Conservation (phyloP, 2,113 vertebrate genomes). For the Nicator chloris region DNA sequence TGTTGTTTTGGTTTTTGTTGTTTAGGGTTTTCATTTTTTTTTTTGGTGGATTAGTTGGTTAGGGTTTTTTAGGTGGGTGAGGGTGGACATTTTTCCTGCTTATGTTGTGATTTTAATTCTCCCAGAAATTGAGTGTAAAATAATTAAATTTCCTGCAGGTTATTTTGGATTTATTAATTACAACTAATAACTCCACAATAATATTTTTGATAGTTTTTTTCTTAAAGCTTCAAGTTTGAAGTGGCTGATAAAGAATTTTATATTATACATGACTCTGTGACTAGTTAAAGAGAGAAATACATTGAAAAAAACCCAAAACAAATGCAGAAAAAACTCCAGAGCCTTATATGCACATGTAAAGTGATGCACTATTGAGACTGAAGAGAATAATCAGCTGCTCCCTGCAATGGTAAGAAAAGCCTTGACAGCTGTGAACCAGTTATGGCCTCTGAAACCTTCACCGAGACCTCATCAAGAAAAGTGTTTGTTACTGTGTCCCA, state of each 20-base stretch:
- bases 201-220: not conserved
- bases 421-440: conserved; percentile 51
- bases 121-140: not conserved
- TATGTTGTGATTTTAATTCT: not conserved
- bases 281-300: not conserved
- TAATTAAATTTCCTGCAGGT: not conserved
- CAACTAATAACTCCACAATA: not conserved
- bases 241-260: not conserved
- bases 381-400: conserved; percentile 50
- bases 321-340: not conserved
- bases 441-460: conserved; percentile 30
- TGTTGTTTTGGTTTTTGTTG: not conserved
- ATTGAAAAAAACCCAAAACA: not conserved
- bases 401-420: not conserved
- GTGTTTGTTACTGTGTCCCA: conserved; percentile 39
- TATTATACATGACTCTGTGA: not conserved
- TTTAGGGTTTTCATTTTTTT: too few species aligned
- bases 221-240: not conserved
- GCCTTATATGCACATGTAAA: not conserved
- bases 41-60: not conserved
- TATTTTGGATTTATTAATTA: not conserved
- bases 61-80: not conserved
- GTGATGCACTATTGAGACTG: not conserved
- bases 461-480: conserved; percentile 16
- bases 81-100: not conserved